These are phyloP conservation scores for Eptatretus atami DNA, from an alignment of 2,797 vertebrate species.

Conservation along the genomic window DNA sequence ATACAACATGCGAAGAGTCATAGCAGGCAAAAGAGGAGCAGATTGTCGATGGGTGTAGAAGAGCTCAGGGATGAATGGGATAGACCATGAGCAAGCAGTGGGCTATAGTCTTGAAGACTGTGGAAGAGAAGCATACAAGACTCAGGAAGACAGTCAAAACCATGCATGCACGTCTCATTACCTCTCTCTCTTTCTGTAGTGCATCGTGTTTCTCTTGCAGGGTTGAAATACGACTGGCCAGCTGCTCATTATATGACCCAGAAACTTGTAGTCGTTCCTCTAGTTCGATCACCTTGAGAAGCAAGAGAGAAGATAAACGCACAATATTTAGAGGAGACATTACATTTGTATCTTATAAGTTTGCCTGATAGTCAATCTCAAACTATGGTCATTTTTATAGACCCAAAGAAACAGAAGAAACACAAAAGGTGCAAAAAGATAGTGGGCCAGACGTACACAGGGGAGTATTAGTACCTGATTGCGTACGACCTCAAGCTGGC, in stretches of 20 bases:
- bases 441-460: too few relatives aligned
- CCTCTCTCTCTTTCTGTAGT: constrained; percentile 44
- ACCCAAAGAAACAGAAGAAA: too few relatives aligned
- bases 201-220: constrained; percentile 40
- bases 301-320: neutral
- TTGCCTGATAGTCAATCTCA: too few relatives aligned
- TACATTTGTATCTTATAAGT: too few relatives aligned
- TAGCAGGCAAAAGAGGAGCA: neutral
- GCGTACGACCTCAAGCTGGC: constrained; percentile 38
- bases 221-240: constrained; percentile 52
- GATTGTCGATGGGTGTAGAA: neutral
- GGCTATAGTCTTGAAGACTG: too few relatives aligned
- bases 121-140: too few relatives aligned
- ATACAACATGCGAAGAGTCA: neutral
- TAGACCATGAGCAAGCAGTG: too few relatives aligned
- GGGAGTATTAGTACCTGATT: constrained; percentile 26
- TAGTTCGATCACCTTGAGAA: neutral
- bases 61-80: too few relatives aligned
- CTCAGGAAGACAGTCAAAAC: too few relatives aligned
- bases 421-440: too few relatives aligned
- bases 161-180: neutral
- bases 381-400: too few relatives aligned
- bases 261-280: neutral
- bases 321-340: too few relatives aligned
- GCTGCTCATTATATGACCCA: constrained; percentile 50